These are phyloP conservation scores for Tinamus guttatus DNA, from an alignment of 2,113 vertebrate genomes.

Conservation along the genomic window DNA sequence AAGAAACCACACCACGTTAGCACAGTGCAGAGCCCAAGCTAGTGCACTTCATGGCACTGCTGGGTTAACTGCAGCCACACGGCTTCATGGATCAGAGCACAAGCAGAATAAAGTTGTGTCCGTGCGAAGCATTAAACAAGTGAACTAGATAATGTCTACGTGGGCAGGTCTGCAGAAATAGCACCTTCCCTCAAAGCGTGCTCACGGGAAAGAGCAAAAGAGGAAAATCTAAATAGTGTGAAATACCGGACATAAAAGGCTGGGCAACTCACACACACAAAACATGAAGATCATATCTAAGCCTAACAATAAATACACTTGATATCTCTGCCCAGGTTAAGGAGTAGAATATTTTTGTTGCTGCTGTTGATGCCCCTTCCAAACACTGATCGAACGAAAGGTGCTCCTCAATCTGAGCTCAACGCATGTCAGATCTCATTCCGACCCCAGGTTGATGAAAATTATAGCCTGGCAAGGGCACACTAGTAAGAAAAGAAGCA, in stretches of 20 bases:
- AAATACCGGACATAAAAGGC: not conserved
- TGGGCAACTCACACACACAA: not conserved
- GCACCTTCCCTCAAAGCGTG: not conserved
- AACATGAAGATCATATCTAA: not conserved
- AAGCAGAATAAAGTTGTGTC: constrained; percentile 9
- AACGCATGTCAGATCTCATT: not conserved
- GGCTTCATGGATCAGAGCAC: not conserved
- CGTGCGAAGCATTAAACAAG: not conserved
- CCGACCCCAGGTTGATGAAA: not conserved
- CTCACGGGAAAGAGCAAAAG: not conserved
- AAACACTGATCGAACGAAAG: not conserved
- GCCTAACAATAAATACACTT: not conserved
- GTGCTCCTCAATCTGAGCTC: not conserved
- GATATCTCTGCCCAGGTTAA: not conserved
- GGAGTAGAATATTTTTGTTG: not conserved
- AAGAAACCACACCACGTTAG: not conserved
- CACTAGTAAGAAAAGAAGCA: not conserved
- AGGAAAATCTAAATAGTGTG: not conserved
- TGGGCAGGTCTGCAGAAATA: not conserved
- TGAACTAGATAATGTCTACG: not conserved
- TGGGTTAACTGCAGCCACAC: constrained; percentile 21
- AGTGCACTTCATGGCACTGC: constrained; percentile 1
- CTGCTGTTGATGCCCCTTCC: not conserved
- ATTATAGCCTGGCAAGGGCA: not conserved
- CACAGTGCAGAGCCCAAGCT: not conserved